Conservation (phyloP, 2,113 vertebrate species). For the Elgaria multicarinata region DNA sequence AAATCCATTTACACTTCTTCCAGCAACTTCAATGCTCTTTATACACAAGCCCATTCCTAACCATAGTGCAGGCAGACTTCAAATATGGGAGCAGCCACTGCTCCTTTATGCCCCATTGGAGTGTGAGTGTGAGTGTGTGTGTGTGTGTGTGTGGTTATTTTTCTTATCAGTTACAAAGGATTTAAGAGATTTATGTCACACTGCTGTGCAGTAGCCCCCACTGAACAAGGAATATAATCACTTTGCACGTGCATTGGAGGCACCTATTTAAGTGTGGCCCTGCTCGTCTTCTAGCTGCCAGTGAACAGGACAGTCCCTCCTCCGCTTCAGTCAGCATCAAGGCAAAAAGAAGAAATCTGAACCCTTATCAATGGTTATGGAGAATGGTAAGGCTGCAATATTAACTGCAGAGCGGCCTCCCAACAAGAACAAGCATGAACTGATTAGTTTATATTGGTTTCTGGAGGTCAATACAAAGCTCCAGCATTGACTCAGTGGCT, state of each 20-base stretch:
- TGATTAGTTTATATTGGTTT: neutral
- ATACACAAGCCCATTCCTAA: neutral
- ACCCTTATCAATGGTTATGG: neutral
- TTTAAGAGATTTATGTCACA: no score
- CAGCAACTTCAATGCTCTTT: neutral
- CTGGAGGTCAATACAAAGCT: neutral
- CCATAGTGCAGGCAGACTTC: neutral
- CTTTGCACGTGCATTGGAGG: neutral
- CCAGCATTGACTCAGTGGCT: neutral
- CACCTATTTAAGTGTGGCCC: neutral
- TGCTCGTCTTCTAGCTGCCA: neutral
- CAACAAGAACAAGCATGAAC: neutral
- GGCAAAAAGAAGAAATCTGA: neutral
- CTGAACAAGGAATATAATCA: neutral
- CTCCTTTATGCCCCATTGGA: neutral
- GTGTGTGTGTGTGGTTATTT: neutral
- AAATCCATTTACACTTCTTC: neutral
- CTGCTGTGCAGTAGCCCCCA: neutral
- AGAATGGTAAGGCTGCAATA: neutral
- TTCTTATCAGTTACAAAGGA: neutral
- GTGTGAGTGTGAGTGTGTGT: no score
- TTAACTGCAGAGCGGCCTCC: neutral
- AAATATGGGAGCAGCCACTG: neutral
- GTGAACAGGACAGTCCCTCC: no score
- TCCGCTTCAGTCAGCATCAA: no score